Evolutionary conservation across 2,888 invertebrate genomes (phyloP).

Genomic region (Drosophila melanosoma): DNA sequence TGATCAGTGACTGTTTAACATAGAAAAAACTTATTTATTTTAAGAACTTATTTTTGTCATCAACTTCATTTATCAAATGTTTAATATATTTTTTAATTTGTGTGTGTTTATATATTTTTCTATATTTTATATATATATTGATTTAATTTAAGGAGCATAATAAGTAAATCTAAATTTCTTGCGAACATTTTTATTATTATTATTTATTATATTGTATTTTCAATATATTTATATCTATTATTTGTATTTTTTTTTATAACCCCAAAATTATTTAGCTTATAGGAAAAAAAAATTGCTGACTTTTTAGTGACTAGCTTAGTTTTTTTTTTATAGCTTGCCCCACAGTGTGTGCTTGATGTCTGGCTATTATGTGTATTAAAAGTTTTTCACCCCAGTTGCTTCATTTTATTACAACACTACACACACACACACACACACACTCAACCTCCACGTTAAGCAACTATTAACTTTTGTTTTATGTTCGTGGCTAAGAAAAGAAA

Average conservation of each 20-base stretch:
- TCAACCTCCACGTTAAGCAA: constrained; percentile 36
- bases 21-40: no score
- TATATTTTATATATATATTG: neutral
- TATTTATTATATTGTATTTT: neutral
- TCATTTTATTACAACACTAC: constrained; percentile 74
- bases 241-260: neutral
- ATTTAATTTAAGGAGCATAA: neutral
- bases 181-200: neutral
- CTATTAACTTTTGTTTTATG: constrained; percentile 80
- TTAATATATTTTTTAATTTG: neutral
- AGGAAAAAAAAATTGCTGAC: neutral
- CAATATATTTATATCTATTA: neutral
- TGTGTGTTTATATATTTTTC: neutral
- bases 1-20: neutral
- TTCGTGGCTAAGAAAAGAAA: constrained; percentile 29
- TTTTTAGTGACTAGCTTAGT: neutral
- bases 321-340: neutral
- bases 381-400: constrained; percentile 71
- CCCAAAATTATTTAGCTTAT: no score
- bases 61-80: no score
- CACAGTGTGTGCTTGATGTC: constrained; percentile 57
- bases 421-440: constrained; percentile 26
- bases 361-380: constrained; percentile 79
- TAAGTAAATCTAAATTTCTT: neutral
- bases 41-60: no score